These are phyloP conservation scores for Tetramorium bicarinatum DNA, from an alignment of 2,888 invertebrate species.

Conservation along the genomic window DNA sequence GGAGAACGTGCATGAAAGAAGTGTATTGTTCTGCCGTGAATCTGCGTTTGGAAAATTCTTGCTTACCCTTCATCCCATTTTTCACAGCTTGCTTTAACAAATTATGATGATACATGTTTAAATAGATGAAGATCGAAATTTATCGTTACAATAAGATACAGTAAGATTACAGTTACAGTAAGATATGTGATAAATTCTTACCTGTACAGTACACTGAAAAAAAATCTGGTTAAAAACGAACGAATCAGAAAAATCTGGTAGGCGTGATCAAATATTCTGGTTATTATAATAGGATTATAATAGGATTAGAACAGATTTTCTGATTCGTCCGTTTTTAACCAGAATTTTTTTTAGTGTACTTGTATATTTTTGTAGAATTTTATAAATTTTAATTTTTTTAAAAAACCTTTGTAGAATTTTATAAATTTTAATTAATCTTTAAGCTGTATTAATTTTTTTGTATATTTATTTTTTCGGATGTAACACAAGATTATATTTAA, in stretches of 20 bases:
- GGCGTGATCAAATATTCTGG: too few relatives aligned
- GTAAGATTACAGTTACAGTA: too few relatives aligned
- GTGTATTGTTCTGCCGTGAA: slow-evolving; percentile 8
- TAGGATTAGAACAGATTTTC: too few relatives aligned
- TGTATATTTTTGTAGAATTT: too few relatives aligned
- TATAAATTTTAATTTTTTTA: neutral
- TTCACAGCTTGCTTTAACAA: neutral
- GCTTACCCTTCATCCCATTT: neutral
- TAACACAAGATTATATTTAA: neutral
- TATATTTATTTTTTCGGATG: neutral
- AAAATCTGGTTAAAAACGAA: too few relatives aligned
- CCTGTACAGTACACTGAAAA: too few relatives aligned
- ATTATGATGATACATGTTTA: neutral
- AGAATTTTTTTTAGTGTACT: too few relatives aligned
- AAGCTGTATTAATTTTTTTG: too few relatives aligned
- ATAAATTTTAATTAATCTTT: neutral
- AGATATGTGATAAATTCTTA: neutral
- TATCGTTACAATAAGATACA: neutral
- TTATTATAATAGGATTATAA: too few relatives aligned
- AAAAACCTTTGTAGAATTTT: too few relatives aligned
- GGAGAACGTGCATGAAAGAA: slow-evolving; percentile 27
- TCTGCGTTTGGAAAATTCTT: neutral
- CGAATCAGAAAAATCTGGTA: too few relatives aligned
- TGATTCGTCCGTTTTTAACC: too few relatives aligned
- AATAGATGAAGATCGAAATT: neutral